These are phyloP conservation scores for Egretta garzetta DNA, from an alignment of 2,113 vertebrate genomes.

Conservation along the genomic window DNA sequence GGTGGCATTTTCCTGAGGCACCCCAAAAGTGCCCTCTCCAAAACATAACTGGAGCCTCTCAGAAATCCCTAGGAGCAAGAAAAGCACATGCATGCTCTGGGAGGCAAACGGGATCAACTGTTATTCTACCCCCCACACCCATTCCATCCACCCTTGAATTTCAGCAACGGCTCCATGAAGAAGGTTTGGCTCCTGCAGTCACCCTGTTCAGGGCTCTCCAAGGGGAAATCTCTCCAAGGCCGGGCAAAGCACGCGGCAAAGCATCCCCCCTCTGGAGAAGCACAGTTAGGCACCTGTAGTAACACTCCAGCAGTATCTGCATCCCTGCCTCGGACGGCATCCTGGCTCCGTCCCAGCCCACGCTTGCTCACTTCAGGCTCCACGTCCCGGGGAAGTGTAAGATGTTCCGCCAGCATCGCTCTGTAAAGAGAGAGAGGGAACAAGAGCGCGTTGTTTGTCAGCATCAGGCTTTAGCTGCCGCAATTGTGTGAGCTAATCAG, in stretches of 20 bases:
- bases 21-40: not conserved
- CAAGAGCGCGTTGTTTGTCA: slow-evolving; percentile 16
- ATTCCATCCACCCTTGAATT: not conserved
- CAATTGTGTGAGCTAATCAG: slow-evolving; percentile 29
- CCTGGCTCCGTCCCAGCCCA: slow-evolving; percentile 48
- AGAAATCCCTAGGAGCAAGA: not conserved
- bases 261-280: not conserved
- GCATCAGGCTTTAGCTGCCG: not conserved
- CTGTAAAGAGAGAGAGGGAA: slow-evolving; percentile 29
- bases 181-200: not conserved
- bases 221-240: not conserved
- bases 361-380: not conserved
- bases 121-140: not conserved
- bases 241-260: accelerated
- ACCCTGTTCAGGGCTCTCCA: not conserved
- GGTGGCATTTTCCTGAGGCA: not conserved
- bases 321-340: not conserved
- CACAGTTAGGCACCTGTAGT: not conserved
- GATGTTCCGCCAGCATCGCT: slow-evolving; percentile 1
- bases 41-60: not conserved
- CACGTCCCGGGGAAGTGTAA: not conserved
- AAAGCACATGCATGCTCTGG: not conserved
- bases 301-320: not conserved
- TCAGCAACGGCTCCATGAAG: accelerated
- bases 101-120: not conserved